Conservation (phyloP, 2,113 vertebrate genomes). For the Edolisoma coerulescens region DNA sequence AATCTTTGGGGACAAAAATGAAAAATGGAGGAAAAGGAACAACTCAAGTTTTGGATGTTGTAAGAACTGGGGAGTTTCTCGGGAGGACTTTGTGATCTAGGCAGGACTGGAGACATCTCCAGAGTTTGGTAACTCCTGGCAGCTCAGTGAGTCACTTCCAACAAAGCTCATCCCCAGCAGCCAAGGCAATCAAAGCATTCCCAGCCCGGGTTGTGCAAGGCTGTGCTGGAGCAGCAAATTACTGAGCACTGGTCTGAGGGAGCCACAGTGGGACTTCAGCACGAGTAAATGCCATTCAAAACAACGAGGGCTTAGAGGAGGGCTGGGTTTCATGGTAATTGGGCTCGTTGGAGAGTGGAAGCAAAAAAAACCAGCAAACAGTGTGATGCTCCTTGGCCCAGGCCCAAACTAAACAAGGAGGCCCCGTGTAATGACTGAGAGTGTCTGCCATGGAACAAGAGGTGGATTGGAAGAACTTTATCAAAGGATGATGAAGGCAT, state of each 20-base stretch:
- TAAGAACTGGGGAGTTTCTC: neutral
- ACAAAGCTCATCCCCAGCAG: conserved; percentile 1
- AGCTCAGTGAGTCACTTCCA: conserved; percentile 1
- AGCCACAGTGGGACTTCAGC: neutral
- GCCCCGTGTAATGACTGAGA: neutral
- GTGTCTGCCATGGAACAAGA: neutral
- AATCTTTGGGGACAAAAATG: neutral
- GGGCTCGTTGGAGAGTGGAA: neutral
- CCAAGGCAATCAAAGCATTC: neutral
- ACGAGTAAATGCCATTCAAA: neutral
- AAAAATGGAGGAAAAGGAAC: neutral
- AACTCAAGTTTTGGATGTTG: neutral
- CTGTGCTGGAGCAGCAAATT: neutral
- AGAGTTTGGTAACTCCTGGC: neutral
- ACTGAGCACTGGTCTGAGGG: neutral
- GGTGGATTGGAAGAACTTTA: neutral
- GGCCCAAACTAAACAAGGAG: neutral
- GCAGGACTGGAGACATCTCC: neutral
- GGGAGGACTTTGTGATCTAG: neutral
- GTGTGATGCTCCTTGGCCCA: neutral
- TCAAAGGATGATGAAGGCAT: neutral
- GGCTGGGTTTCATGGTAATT: neutral
- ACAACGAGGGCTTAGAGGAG: neutral
- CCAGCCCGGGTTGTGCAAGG: neutral
- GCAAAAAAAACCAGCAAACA: neutral